Evolutionary conservation across 2,113 vertebrate species (phyloP).

Genomic region (Labrus mixtus): DNA sequence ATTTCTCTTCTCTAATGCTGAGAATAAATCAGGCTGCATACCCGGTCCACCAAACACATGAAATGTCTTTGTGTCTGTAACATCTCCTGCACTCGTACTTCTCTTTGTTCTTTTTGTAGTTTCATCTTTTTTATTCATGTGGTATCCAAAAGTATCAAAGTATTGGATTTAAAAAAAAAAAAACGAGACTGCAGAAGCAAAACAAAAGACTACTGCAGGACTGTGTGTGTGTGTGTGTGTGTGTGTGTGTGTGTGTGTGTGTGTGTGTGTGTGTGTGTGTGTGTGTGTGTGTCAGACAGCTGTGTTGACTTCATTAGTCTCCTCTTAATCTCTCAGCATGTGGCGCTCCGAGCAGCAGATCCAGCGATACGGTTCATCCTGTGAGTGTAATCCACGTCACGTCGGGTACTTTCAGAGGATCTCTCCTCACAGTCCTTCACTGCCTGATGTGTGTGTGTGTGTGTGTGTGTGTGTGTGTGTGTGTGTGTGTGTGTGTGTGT

Average conservation of each 20-base stretch:
- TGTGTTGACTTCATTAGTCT: slow-evolving; percentile 43
- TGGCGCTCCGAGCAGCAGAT: background rate
- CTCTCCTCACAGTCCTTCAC: background rate
- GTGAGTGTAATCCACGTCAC: background rate
- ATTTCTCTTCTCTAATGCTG: no score
- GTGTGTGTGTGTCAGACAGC: slow-evolving; percentile 32
- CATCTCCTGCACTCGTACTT: no score
- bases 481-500: no score
- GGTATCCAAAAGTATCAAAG: no score
- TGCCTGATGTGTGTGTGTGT: background rate
- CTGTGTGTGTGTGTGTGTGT: slow-evolving; percentile 2
- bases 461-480: no score
- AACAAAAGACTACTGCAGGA: background rate
- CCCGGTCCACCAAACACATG: no score
- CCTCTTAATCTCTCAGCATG: slow-evolving; percentile 51
- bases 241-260: background rate
- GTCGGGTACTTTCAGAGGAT: background rate
- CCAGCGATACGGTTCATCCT: background rate
- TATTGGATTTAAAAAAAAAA: no score
- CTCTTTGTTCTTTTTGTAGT: no score
- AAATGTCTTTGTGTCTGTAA: no score
- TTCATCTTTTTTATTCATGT: no score
- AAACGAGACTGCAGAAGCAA: no score
- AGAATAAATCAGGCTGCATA: no score
- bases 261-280: slow-evolving; percentile 19